Percentiles rank a stretch among this genome's conserved stretches.
phyloP scores from a whole-genome alignment of 2,797 vertebrate species.

The Chaetophractus vellerosus region DNA sequence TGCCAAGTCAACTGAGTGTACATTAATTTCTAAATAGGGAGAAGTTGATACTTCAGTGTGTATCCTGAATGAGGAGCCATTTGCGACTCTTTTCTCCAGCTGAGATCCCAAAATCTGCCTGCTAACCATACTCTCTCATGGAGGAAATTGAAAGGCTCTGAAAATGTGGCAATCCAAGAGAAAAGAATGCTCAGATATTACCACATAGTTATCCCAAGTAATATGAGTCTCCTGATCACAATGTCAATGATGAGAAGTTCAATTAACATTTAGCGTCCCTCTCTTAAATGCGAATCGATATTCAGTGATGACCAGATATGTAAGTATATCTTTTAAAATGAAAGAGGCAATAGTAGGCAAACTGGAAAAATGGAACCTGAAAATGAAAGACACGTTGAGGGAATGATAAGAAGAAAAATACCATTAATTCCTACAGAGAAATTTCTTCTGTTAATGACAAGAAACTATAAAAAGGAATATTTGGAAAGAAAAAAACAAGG shows the following conservation, averaged over 20 bases:
- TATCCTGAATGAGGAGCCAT: background rate
- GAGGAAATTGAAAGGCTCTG: background rate
- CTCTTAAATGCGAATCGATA: background rate
- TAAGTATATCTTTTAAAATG: background rate
- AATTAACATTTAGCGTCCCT: background rate
- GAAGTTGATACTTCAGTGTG: background rate
- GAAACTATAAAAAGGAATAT: background rate
- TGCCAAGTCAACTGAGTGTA: background rate
- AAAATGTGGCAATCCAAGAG: background rate
- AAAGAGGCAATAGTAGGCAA: background rate
- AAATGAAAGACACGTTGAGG: background rate
- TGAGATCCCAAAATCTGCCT: background rate
- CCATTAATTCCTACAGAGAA: background rate
- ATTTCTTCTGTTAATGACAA: background rate
- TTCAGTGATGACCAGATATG: background rate
- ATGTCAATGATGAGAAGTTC: conserved; percentile 2
- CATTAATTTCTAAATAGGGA: background rate
- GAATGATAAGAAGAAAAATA: background rate
- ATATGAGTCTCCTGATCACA: background rate
- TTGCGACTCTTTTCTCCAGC: background rate
- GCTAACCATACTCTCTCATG: background rate
- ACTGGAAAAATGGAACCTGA: background rate
- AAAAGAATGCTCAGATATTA: background rate
- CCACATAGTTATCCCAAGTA: background rate
- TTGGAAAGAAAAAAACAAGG: background rate